These are phyloP conservation scores for Aphelinus atriplicis DNA, from an alignment of 1,140 invertebrate genomes.

Conservation along the genomic window DNA sequence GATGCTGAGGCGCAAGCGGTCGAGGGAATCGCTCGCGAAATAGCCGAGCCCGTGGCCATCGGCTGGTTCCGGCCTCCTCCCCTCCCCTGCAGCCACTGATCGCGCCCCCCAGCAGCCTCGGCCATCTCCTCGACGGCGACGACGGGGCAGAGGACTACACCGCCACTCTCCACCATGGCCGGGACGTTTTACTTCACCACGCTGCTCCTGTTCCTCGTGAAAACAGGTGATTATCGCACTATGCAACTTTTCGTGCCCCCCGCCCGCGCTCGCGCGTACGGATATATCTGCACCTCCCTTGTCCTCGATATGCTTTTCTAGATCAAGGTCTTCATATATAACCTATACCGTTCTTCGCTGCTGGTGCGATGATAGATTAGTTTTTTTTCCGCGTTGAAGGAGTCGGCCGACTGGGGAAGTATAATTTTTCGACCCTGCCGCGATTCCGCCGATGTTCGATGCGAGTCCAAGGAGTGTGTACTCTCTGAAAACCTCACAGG, in stretches of 20 bases:
- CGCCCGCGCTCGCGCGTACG: neutral
- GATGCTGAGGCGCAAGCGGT: conserved; percentile 35
- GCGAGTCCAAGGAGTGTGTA: too few species aligned
- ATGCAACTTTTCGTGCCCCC: neutral
- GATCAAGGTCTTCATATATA: neutral
- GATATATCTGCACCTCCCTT: neutral
- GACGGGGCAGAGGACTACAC: neutral
- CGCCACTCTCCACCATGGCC: conserved; percentile 36
- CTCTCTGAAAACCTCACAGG: too few species aligned
- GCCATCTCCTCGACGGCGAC: neutral
- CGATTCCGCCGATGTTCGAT: too few species aligned
- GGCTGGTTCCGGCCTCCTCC: neutral
- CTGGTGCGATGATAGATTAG: neutral
- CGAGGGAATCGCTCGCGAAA: conserved; percentile 48
- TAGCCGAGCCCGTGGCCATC: conserved; percentile 15
- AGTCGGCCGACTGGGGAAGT: too few species aligned
- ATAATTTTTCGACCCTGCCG: too few species aligned
- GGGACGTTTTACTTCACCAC: conserved; percentile 44
- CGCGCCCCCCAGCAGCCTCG: conserved; percentile 2
- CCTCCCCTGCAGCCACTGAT: neutral
- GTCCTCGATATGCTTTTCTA: neutral
- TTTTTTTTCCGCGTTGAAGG: too few species aligned
- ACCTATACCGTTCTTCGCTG: neutral
- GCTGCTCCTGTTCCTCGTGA: conserved; percentile 52
- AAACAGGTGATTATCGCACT: conserved; percentile 48